phyloP scores from a whole-genome alignment of 2,113 vertebrate genomes.

The Abramis brama region DNA sequence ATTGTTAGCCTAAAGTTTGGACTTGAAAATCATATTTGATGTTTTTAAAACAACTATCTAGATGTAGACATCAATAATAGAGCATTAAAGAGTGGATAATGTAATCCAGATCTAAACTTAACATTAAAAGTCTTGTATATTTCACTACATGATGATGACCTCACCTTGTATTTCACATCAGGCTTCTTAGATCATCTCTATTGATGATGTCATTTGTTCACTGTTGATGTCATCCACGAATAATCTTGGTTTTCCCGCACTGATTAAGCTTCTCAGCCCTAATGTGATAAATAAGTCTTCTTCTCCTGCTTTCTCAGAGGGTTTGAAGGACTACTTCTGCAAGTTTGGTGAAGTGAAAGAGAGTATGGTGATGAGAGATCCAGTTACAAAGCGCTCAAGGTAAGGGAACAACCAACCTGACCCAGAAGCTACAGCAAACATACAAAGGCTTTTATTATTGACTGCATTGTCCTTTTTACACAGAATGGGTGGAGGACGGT shows the following conservation, averaged over 20 bases:
- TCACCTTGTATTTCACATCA: constrained; percentile 19
- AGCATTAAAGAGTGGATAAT: not conserved
- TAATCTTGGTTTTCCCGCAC: not conserved
- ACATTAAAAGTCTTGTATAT: not conserved
- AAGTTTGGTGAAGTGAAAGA: constrained; percentile 99
- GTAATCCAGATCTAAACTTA: not conserved
- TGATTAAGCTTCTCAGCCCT: not conserved
- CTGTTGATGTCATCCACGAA: not conserved
- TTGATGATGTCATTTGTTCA: constrained; percentile 3
- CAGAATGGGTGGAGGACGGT: constrained; percentile 58
- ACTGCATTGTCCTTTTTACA: constrained; percentile 65
- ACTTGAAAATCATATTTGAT: not conserved
- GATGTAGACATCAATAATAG: not conserved
- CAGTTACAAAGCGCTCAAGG: constrained; percentile 99
- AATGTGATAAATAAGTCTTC: not conserved
- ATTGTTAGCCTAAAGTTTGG: not conserved
- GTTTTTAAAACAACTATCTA: not conserved
- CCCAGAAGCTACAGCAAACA: constrained; percentile 41
- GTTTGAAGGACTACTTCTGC: constrained; percentile 98
- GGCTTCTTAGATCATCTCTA: constrained; percentile 16
- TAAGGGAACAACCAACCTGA: constrained; percentile 74
- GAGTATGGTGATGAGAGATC: constrained; percentile 99
- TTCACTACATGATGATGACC: not conserved
- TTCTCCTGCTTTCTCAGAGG: constrained; percentile 78
- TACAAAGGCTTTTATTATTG: constrained; percentile 73